Percentiles rank a stretch among this genome's conserved stretches.
These are phyloP conservation scores for Perccottus glenii DNA, from an alignment of 2,113 vertebrate genomes.

Conservation along the genomic window DNA sequence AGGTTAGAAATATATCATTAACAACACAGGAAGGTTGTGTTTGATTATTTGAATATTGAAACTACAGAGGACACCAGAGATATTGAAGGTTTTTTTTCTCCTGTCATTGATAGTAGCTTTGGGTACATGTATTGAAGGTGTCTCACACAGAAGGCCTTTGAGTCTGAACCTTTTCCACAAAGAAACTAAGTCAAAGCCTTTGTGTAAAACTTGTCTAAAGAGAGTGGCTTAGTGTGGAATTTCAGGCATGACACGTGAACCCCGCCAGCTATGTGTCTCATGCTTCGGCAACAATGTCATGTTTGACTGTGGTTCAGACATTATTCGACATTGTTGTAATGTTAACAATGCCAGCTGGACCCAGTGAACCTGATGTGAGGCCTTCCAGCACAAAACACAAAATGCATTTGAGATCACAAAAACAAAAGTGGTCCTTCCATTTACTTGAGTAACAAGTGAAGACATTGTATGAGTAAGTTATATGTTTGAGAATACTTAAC, in stretches of 20 bases:
- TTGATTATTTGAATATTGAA: too few relatives aligned
- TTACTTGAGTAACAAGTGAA: too few relatives aligned
- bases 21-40: too few relatives aligned
- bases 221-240: not conserved
- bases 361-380: constrained; percentile 12
- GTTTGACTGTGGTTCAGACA: not conserved
- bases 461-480: too few relatives aligned
- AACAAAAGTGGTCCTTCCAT: too few relatives aligned
- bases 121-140: too few relatives aligned
- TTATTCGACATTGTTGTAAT: not conserved
- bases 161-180: not conserved
- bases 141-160: not conserved
- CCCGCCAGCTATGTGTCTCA: not conserved
- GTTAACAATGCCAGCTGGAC: constrained; percentile 20
- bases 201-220: not conserved
- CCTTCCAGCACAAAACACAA: not conserved
- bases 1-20: too few relatives aligned
- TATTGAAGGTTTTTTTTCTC: too few relatives aligned
- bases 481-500: too few relatives aligned
- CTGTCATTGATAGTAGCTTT: too few relatives aligned
- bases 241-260: not conserved
- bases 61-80: too few relatives aligned
- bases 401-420: too few relatives aligned
- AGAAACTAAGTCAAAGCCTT: not conserved
- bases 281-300: not conserved